A percentile compares a stretch with the other conserved stretches of the same genome.
These are phyloP conservation scores for Carlito syrichta DNA, from an alignment of 2,113 vertebrate species.

Conservation along the genomic window DNA sequence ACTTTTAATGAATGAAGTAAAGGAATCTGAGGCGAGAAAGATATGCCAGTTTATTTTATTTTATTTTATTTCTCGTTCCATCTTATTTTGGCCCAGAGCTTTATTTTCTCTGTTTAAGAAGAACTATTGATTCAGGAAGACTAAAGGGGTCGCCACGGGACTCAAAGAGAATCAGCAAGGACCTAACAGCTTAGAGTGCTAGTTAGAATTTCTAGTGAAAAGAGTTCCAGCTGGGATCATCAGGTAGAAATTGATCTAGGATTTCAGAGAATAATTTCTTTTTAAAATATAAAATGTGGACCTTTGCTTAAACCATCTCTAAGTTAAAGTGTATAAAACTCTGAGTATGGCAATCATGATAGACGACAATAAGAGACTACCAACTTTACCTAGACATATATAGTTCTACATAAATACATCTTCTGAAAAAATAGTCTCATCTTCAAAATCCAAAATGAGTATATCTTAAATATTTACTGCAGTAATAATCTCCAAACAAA, in stretches of 20 bases:
- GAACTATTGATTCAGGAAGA: constrained; percentile 16
- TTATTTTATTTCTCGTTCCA: background rate
- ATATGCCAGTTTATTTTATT: background rate
- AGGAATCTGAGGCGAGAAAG: constrained; percentile 20
- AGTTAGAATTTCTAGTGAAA: constrained; percentile 7
- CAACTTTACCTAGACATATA: background rate
- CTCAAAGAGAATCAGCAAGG: background rate
- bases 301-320: background rate
- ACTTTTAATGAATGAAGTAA: background rate
- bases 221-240: background rate
- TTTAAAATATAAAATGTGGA: background rate
- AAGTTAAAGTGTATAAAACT: background rate
- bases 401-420: background rate
- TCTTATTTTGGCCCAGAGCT: background rate
- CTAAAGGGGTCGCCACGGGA: background rate
- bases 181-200: background rate
- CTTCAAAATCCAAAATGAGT: background rate
- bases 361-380: too few species aligned
- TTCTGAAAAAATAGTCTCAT: background rate
- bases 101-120: constrained; percentile 50
- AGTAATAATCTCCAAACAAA: background rate
- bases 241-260: background rate
- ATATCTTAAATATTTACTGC: background rate
- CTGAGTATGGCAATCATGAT: background rate
- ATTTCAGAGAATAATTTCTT: background rate